Evolutionary conservation across 30 jellyfish, hydroid and myxozoan species (phyloP).

Genomic region (Hydra vulgaris): DNA sequence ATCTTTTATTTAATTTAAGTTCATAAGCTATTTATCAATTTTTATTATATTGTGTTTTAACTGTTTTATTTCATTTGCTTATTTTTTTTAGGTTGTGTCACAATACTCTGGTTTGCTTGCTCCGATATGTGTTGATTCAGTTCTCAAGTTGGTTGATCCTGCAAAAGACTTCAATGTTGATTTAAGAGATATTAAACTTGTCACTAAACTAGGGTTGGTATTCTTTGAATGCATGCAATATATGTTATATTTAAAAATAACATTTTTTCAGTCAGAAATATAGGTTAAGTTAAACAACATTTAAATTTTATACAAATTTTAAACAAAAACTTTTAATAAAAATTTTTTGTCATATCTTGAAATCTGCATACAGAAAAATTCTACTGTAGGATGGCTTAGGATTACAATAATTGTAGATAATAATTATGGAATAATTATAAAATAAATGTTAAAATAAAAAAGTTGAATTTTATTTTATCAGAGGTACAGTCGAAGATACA

Average conservation of each 20-base stretch:
- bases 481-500: constrained; percentile 99
- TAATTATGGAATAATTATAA: too few relatives aligned
- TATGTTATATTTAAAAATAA: not conserved
- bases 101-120: constrained; percentile 89
- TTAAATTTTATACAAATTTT: too few relatives aligned
- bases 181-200: constrained; percentile 67
- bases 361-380: too few relatives aligned
- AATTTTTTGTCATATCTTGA: too few relatives aligned
- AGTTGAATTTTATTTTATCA: constrained; percentile 13
- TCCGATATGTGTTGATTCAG: constrained; percentile 98
- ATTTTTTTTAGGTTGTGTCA: constrained; percentile 76
- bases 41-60: too few relatives aligned
- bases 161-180: constrained; percentile 77
- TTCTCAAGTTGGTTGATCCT: constrained; percentile 67
- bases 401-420: too few relatives aligned
- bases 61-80: not conserved
- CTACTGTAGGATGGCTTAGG: too few relatives aligned
- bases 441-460: too few relatives aligned
- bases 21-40: too few relatives aligned
- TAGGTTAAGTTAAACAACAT: not conserved
- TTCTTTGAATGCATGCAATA: not conserved
- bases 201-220: constrained; percentile 89
- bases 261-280: not conserved
- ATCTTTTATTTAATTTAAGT: not conserved
- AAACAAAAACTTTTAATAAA: too few relatives aligned